phyloP scores from a whole-genome alignment of 1,140 invertebrate genomes.

The Metopolophium dirhodum region DNA sequence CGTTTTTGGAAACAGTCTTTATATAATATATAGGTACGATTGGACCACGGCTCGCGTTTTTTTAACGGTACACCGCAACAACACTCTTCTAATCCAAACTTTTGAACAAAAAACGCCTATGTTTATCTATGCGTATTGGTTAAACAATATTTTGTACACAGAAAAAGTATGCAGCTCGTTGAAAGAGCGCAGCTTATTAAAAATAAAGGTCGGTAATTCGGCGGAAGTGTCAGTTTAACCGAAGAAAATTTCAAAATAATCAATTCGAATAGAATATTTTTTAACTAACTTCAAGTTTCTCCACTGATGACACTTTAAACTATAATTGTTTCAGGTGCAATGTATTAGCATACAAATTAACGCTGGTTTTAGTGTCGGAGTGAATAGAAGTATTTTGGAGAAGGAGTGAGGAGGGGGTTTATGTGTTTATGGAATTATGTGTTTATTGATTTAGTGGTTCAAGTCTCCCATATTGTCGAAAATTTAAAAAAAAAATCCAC shows the following conservation, averaged over 20 bases:
- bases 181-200: background rate
- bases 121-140: background rate
- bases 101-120: background rate
- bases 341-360: background rate
- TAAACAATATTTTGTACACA: background rate
- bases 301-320: background rate
- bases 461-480: background rate
- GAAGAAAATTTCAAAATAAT: background rate
- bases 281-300: background rate
- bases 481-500: background rate
- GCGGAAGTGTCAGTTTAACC: background rate
- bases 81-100: background rate
- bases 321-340: background rate
- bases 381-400: background rate
- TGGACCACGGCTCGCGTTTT: background rate
- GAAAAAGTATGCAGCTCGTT: background rate
- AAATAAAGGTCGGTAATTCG: background rate
- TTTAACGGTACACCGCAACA: background rate
- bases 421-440: background rate
- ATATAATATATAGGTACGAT: background rate
- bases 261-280: background rate
- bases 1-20: background rate
- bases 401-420: background rate
- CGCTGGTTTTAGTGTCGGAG: too few relatives aligned
- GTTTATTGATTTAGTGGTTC: background rate